Percentiles rank a stretch among this genome's conserved stretches.
Conservation (phyloP, 2,113 vertebrate genomes). For the Jacana jacana region DNA sequence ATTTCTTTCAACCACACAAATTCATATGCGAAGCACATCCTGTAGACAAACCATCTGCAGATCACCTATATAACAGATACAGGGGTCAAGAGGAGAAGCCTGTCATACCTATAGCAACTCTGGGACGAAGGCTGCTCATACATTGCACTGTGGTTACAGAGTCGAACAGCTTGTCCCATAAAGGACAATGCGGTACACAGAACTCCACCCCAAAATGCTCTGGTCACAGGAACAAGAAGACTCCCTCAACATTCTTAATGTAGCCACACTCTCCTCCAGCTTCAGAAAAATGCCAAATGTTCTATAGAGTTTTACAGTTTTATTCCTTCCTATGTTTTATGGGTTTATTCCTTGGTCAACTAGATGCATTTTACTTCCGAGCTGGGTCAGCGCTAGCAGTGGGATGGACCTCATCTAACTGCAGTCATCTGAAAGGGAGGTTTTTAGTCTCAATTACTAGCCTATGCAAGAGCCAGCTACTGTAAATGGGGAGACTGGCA, state of each 20-base stretch:
- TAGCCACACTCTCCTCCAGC: background rate
- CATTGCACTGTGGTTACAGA: background rate
- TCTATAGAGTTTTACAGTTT: background rate
- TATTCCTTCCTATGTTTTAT: background rate
- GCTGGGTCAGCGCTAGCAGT: background rate
- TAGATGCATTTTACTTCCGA: background rate
- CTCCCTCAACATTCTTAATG: background rate
- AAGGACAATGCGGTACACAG: background rate
- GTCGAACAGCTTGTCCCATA: background rate
- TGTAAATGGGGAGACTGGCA: background rate
- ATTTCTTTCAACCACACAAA: background rate
- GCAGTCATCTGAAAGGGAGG: background rate
- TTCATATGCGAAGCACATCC: background rate
- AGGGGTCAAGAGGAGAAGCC: background rate
- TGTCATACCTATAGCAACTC: background rate
- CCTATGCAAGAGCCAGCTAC: background rate
- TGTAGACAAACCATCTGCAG: background rate
- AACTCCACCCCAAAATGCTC: background rate
- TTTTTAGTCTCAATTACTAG: background rate
- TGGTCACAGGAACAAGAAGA: background rate
- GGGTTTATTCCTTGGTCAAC: background rate
- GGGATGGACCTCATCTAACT: background rate
- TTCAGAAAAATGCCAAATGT: background rate
- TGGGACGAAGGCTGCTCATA: background rate
- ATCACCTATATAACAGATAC: rapidly evolving